These are phyloP conservation scores for Acrossocheilus fasciatus DNA, from an alignment of 2,797 vertebrate genomes.

Conservation along the genomic window DNA sequence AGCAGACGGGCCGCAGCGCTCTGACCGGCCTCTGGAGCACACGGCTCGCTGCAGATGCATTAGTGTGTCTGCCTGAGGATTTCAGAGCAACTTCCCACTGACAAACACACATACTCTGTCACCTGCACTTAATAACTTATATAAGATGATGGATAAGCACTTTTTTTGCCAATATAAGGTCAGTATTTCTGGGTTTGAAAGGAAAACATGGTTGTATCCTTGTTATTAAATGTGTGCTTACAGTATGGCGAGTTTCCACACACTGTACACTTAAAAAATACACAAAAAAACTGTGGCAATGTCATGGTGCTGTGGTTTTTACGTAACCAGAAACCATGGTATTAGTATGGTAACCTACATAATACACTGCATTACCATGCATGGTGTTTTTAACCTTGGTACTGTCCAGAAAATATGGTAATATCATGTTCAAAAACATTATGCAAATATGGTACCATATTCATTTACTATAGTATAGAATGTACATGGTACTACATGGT, in stretches of 20 bases:
- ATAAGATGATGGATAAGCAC: neutral
- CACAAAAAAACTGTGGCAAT: no score
- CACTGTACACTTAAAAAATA: neutral
- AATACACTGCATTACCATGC: neutral
- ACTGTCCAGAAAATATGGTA: neutral
- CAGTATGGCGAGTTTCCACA: neutral
- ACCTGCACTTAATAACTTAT: slow-evolving; percentile 6
- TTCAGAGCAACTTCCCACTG: neutral
- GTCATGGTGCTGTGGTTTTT: neutral
- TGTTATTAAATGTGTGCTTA: neutral
- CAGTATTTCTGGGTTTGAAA: neutral
- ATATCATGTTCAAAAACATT: neutral
- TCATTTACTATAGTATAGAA: neutral
- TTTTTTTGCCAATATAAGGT: neutral
- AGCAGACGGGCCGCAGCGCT: neutral
- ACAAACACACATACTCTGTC: slow-evolving; percentile 14
- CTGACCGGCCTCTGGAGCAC: neutral
- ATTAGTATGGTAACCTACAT: neutral
- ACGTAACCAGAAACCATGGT: neutral
- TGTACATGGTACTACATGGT: no score
- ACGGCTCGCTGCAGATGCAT: slow-evolving; percentile 5
- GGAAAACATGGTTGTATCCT: neutral
- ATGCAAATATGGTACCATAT: neutral
- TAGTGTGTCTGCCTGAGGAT: slow-evolving; percentile 13
- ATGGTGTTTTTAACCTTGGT: neutral